These are phyloP conservation scores for Linhomoeus sp. DNA, from an alignment of 2,888 invertebrate species.

Conservation along the genomic window DNA sequence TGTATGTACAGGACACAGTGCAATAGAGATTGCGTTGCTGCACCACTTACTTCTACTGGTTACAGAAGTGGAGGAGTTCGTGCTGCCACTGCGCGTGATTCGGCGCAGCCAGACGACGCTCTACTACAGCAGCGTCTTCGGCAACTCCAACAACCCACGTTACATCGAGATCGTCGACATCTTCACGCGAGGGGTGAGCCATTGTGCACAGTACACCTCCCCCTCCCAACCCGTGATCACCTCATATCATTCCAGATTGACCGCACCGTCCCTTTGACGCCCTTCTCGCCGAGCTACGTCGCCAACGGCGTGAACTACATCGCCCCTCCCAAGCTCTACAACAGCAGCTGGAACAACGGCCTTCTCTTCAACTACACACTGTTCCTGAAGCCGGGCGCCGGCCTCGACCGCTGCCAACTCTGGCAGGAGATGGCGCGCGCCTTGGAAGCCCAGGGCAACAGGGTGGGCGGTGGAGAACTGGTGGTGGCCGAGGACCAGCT, in stretches of 20 bases:
- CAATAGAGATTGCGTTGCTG: background rate
- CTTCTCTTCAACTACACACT: constrained; percentile 19
- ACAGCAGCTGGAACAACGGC: constrained; percentile 24
- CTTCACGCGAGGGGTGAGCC: constrained; percentile 7
- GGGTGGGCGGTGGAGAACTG: constrained; percentile 11
- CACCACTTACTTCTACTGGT: background rate
- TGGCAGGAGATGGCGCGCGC: constrained; percentile 21
- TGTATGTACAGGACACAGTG: background rate
- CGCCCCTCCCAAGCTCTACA: constrained; percentile 24
- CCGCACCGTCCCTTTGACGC: too few relatives aligned
- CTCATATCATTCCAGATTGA: constrained; percentile 6
- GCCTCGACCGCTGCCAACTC: constrained; percentile 16
- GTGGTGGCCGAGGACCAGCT: constrained; percentile 12
- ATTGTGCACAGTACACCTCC: too few relatives aligned
- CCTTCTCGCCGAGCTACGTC: constrained; percentile 17
- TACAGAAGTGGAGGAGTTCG: constrained; percentile 12
- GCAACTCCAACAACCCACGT: constrained; percentile 13
- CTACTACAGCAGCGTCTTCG: constrained; percentile 22
- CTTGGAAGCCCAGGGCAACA: constrained; percentile 11
- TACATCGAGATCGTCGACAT: constrained; percentile 24
- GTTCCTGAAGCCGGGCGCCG: constrained; percentile 6
- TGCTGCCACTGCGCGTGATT: constrained; percentile 18
- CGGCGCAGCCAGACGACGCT: constrained; percentile 15
- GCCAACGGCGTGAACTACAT: constrained; percentile 20
- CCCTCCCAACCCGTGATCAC: too few relatives aligned